Conservation (phyloP, 2,113 vertebrate genomes). For the Ochotona curzoniae region DNA sequence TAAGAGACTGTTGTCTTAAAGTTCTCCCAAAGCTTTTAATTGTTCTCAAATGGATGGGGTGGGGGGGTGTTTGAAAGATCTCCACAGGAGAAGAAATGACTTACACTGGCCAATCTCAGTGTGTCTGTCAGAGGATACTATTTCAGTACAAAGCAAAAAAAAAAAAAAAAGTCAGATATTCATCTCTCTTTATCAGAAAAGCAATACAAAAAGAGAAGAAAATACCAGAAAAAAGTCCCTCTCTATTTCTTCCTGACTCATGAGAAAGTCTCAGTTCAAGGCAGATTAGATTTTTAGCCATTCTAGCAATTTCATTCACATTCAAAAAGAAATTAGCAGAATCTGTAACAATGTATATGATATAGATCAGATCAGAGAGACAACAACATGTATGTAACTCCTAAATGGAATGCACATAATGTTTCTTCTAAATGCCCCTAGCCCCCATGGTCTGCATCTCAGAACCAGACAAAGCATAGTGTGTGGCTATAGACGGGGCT, state of each 20-base stretch:
- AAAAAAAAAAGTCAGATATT: conserved; percentile 71
- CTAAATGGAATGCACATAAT: background rate
- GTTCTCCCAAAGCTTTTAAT: conserved; percentile 45
- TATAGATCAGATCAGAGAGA: background rate
- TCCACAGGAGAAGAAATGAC: conserved; percentile 60
- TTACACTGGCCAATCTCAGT: conserved; percentile 66
- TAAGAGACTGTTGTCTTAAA: conserved; percentile 36
- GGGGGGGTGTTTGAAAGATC: conserved; percentile 56
- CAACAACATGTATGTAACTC: background rate
- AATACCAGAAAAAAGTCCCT: conserved; percentile 43
- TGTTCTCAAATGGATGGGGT: conserved; percentile 61
- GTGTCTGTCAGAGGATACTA: conserved; percentile 64
- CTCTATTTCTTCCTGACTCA: conserved; percentile 17
- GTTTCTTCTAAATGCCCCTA: background rate
- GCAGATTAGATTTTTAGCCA: background rate
- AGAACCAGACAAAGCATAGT: background rate
- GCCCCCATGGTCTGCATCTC: background rate
- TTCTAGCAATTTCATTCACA: conserved; percentile 30
- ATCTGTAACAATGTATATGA: background rate
- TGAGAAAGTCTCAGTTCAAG: conserved; percentile 51
- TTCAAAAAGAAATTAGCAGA: background rate
- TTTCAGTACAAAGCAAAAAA: conserved; percentile 70
- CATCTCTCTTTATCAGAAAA: conserved; percentile 66
- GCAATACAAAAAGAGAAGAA: conserved; percentile 61
- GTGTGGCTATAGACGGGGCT: background rate